phyloP scores from a whole-genome alignment of 2,888 invertebrate genomes.

The Hylaea fasciaria region DNA sequence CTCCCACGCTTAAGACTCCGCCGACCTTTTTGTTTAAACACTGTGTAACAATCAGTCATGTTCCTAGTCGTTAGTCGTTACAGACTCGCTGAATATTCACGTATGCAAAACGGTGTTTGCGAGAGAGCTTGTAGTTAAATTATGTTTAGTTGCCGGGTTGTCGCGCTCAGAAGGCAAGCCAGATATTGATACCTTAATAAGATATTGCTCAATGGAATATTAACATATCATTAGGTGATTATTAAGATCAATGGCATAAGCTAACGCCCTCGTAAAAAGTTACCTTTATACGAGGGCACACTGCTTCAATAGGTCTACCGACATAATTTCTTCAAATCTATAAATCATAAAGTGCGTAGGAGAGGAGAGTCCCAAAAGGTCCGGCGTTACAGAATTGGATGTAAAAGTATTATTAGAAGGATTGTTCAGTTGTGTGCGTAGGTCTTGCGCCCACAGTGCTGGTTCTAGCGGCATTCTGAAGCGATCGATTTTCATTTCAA shows the following conservation, averaged over 20 bases:
- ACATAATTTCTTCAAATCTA: conserved; percentile 36
- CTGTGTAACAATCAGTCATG: conserved; percentile 62
- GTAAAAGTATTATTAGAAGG: conserved; percentile 57
- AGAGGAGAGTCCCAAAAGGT: conserved; percentile 56
- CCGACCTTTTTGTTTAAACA: conserved; percentile 67
- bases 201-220: conserved; percentile 30
- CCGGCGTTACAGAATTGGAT: conserved; percentile 55
- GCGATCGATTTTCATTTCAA: conserved; percentile 80
- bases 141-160: conserved; percentile 46
- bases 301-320: conserved; percentile 3
- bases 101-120: conserved; percentile 62
- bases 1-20: conserved; percentile 70
- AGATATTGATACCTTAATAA: conserved; percentile 35
- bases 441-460: conserved; percentile 74
- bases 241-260: conserved; percentile 25
- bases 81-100: conserved; percentile 71
- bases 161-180: conserved; percentile 43
- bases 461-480: conserved; percentile 71
- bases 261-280: conserved; percentile 16
- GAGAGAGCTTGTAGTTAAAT: conserved; percentile 56
- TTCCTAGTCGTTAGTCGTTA: conserved; percentile 61
- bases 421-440: conserved; percentile 64
- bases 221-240: conserved; percentile 23
- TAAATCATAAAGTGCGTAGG: conserved; percentile 65
- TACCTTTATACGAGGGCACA: conserved; percentile 3